A percentile compares a stretch with the other conserved stretches of the same genome.
These are phyloP conservation scores for Mormyrus proboscirostris DNA, from an alignment of 2,797 vertebrate genomes.

Conservation along the genomic window DNA sequence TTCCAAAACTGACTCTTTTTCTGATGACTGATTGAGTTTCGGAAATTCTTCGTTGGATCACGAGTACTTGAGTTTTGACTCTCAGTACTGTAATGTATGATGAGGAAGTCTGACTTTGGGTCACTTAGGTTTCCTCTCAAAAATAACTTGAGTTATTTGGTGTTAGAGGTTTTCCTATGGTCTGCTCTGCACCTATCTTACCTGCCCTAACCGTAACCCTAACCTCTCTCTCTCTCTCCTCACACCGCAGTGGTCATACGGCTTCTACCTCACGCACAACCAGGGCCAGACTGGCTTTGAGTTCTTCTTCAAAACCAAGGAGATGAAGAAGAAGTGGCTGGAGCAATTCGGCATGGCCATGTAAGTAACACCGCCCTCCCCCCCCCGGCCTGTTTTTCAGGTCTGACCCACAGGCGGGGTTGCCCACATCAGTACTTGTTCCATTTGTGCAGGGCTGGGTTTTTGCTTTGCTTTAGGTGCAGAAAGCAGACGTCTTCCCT, in stretches of 20 bases:
- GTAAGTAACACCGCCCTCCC: conserved; percentile 63
- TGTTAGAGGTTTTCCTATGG: neutral
- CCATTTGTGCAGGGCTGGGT: neutral
- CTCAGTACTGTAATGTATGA: neutral
- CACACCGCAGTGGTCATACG: conserved; percentile 82
- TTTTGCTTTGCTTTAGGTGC: neutral
- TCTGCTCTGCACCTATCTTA: neutral
- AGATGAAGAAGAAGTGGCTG: conserved; percentile 96
- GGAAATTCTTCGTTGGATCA: neutral
- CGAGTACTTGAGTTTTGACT: neutral
- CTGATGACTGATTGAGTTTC: neutral
- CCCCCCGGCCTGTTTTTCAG: neutral
- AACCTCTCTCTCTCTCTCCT: neutral
- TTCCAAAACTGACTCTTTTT: neutral
- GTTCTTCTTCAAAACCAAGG: conserved; percentile 91
- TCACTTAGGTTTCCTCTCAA: neutral
- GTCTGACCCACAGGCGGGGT: neutral
- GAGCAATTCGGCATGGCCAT: conserved; percentile 96
- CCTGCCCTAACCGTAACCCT: neutral
- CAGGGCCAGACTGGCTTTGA: conserved; percentile 86
- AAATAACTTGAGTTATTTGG: neutral
- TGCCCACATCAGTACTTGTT: neutral
- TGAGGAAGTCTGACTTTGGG: neutral
- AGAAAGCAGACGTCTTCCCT: neutral
- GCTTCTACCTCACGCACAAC: conserved; percentile 90